A percentile compares a stretch with the other conserved stretches of the same genome.
phyloP scores from a whole-genome alignment of 2,797 vertebrate species.

The Sebastolobus alascanus region DNA sequence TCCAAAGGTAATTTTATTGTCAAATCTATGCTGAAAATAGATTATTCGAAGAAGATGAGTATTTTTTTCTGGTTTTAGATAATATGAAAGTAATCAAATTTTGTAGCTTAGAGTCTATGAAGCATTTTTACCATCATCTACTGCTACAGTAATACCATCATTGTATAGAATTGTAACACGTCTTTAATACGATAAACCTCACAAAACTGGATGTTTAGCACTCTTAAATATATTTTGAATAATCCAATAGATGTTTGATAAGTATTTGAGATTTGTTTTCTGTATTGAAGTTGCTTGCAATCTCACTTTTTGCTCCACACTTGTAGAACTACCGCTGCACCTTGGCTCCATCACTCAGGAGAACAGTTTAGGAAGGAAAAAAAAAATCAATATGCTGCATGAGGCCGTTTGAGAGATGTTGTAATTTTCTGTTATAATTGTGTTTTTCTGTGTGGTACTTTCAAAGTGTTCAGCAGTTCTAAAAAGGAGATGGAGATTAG shows the following conservation, averaged over 20 bases:
- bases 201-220: not conserved
- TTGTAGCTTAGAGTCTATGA: not conserved
- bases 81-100: not conserved
- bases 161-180: not conserved
- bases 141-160: not conserved
- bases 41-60: not conserved
- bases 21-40: not conserved
- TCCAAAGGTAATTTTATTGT: not conserved
- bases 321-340: not conserved
- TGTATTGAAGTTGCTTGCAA: not conserved
- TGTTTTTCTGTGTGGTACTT: not conserved
- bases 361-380: not conserved
- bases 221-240: not conserved
- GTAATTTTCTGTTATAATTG: conserved; percentile 11
- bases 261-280: not conserved
- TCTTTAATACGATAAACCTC: not conserved
- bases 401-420: not conserved
- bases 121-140: not conserved
- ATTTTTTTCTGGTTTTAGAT: not conserved
- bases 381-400: conserved; percentile 10
- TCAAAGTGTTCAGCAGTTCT: not conserved
- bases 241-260: not conserved
- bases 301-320: not conserved
- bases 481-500: not conserved
- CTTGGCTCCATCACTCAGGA: not conserved